phyloP scores from a whole-genome alignment of 1,140 invertebrate genomes.

The Saccostrea echinata region DNA sequence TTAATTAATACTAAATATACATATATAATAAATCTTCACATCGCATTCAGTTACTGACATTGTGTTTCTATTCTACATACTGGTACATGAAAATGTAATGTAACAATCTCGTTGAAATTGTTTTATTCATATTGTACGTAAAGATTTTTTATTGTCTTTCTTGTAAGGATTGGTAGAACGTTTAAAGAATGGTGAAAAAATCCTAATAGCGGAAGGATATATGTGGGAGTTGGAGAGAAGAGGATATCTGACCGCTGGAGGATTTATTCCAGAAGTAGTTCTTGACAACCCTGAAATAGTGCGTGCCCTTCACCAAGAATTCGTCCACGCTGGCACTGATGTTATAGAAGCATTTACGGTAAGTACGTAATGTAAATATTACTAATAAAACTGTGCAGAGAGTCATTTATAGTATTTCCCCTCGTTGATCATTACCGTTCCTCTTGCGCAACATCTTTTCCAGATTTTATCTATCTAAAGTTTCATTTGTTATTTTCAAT shows the following conservation, averaged over 20 bases:
- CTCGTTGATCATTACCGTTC: too few species aligned
- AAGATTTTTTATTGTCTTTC: not conserved
- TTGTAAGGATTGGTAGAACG: constrained; percentile 65
- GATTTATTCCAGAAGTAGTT: constrained; percentile 72
- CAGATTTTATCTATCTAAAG: too few species aligned
- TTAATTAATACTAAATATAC: too few species aligned
- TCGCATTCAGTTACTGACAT: too few species aligned
- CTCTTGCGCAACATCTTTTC: too few species aligned
- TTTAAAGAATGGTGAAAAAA: constrained; percentile 61
- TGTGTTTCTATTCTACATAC: too few species aligned
- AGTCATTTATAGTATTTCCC: not conserved
- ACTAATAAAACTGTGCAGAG: too few species aligned
- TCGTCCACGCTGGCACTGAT: constrained; percentile 73
- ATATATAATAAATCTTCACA: too few species aligned
- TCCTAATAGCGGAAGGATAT: constrained; percentile 73
- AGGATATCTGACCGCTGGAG: constrained; percentile 69
- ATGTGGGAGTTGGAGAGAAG: constrained; percentile 73
- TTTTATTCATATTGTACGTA: not conserved
- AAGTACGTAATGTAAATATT: too few species aligned
- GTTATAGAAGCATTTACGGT: constrained; percentile 74
- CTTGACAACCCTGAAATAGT: constrained; percentile 69
- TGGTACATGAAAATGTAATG: too few species aligned
- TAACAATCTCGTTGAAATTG: too few species aligned
- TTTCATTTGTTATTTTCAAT: too few species aligned
- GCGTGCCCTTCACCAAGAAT: constrained; percentile 67